Conservation (phyloP, 2,888 invertebrate species). For the Callinectes sapidus region DNA sequence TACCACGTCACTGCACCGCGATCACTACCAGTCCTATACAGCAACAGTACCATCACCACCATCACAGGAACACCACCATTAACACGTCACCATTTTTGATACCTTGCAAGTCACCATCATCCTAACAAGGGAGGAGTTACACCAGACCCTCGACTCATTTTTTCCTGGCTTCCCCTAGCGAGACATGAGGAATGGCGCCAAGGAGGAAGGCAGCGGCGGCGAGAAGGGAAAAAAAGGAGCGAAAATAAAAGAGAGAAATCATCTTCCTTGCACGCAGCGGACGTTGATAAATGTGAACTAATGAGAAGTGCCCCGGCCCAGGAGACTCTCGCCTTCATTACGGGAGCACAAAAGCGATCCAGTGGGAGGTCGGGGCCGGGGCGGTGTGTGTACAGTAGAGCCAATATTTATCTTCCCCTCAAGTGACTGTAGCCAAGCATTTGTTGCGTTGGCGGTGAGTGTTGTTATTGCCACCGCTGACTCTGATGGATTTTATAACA, state of each 20-base stretch:
- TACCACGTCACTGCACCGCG: neutral
- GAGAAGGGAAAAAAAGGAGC: neutral
- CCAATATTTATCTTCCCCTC: neutral
- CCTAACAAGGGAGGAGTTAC: neutral
- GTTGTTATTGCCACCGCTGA: neutral
- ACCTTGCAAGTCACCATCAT: constrained; percentile 8
- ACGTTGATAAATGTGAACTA: constrained; percentile 34
- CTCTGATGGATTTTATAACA: neutral
- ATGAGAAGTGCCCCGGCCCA: constrained; percentile 14
- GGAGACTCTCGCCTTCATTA: constrained; percentile 13
- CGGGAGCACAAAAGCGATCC: constrained; percentile 7
- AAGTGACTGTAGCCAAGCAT: neutral
- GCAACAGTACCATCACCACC: neutral
- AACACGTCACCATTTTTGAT: neutral
- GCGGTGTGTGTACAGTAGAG: neutral
- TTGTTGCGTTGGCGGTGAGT: neutral
- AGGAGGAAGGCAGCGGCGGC: neutral
- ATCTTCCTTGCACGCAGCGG: neutral
- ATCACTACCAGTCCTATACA: neutral
- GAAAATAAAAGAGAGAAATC: neutral
- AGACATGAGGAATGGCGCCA: neutral
- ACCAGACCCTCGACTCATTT: neutral
- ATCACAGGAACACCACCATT: constrained; percentile 13
- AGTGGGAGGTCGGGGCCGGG: neutral
- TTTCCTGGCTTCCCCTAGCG: neutral